Percentiles rank a stretch among this genome's conserved stretches.
Evolutionary conservation across 2,113 vertebrate genomes (phyloP).

Genomic region (Archilochus colubris): DNA sequence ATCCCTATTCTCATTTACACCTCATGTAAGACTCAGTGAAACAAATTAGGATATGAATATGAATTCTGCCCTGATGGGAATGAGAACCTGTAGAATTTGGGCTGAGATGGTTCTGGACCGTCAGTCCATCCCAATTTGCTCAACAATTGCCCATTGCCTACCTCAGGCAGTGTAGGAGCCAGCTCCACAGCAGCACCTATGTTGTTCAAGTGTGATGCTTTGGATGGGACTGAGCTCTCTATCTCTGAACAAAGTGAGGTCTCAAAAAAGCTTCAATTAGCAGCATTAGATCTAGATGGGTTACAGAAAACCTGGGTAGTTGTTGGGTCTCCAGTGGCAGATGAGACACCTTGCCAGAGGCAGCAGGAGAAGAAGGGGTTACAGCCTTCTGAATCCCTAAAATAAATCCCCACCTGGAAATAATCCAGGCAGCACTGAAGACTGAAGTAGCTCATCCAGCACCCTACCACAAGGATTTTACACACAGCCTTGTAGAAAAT

Average conservation of each 20-base stretch:
- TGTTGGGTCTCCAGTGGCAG: not conserved
- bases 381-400: not conserved
- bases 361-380: not conserved
- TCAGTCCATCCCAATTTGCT: not conserved
- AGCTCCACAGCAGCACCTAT: fast-evolving
- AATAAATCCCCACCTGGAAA: not conserved
- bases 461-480: not conserved
- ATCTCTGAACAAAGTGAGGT: not conserved
- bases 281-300: not conserved
- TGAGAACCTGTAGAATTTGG: not conserved
- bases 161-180: fast-evolving
- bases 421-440: not conserved
- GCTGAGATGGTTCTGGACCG: too few relatives aligned
- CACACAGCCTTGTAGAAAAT: not conserved
- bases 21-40: not conserved
- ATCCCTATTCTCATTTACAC: not conserved
- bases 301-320: not conserved
- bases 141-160: not conserved
- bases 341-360: fast-evolving
- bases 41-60: not conserved
- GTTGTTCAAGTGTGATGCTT: not conserved
- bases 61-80: not conserved
- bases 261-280: not conserved
- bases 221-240: not conserved
- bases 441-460: not conserved